Conservation (phyloP, 1,140 invertebrate species). For the Antheraea pernyi region DNA sequence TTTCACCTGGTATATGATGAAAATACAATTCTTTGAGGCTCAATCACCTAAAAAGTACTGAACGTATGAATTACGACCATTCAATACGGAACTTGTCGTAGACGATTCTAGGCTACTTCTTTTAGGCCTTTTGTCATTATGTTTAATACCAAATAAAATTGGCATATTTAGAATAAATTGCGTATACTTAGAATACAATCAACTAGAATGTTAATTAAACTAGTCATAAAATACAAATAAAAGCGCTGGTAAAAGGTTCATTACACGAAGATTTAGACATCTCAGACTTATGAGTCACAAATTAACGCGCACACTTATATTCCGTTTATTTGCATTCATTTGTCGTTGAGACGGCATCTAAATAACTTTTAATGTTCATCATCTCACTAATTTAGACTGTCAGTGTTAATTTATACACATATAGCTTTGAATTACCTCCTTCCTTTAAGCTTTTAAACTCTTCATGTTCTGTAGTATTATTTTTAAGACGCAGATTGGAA, state of each 20-base stretch:
- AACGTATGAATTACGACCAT: no score
- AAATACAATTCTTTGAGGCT: no score
- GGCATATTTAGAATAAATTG: no score
- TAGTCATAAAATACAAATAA: not conserved
- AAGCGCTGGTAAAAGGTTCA: not conserved
- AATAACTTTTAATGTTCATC: slow-evolving; percentile 24
- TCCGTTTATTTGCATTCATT: slow-evolving; percentile 4
- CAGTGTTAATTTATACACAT: slow-evolving; percentile 15
- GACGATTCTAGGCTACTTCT: no score
- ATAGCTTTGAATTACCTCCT: slow-evolving; percentile 9
- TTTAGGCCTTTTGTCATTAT: no score
- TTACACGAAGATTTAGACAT: not conserved
- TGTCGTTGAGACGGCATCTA: slow-evolving; percentile 5
- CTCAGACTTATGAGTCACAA: not conserved
- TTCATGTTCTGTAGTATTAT: no score
- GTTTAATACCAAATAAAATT: no score
- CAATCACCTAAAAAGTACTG: no score
- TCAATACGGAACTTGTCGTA: no score
- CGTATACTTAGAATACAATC: not conserved
- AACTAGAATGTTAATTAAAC: not conserved
- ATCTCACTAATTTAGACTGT: slow-evolving; percentile 22
- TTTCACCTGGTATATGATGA: no score
- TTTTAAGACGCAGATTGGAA: no score
- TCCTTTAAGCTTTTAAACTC: slow-evolving; percentile 4
- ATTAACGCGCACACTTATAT: not conserved